Percentiles rank a stretch among this genome's conserved stretches.
Conservation (phyloP, 2,113 vertebrate species). For the Cyanoliseus patagonus region DNA sequence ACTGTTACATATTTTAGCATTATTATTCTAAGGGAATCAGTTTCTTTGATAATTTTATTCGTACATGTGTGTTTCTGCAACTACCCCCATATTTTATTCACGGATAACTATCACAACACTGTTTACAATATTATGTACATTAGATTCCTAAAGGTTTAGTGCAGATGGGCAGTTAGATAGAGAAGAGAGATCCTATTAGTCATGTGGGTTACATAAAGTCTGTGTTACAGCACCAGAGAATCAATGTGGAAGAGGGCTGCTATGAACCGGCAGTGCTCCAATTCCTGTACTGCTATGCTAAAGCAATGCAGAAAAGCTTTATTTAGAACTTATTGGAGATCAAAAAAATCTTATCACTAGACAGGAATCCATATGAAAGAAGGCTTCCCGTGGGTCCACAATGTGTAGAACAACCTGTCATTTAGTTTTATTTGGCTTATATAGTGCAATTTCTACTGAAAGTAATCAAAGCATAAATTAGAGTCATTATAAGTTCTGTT, state of each 20-base stretch:
- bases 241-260: not conserved
- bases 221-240: not conserved
- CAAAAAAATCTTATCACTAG: not conserved
- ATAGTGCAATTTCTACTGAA: not conserved
- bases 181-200: not conserved
- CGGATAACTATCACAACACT: not conserved
- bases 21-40: not conserved
- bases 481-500: not conserved
- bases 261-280: not conserved
- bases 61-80: not conserved
- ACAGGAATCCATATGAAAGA: not conserved
- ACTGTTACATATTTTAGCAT: not conserved
- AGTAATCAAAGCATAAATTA: constrained; percentile 20
- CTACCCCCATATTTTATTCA: not conserved
- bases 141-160: not conserved
- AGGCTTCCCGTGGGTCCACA: not conserved
- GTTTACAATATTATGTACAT: rapidly evolving
- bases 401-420: not conserved
- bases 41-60: not conserved
- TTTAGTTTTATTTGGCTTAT: not conserved
- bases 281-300: not conserved
- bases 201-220: not conserved
- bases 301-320: not conserved
- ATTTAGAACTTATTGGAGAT: not conserved
- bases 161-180: not conserved